A percentile compares a stretch with the other conserved stretches of the same genome.
Conservation (phyloP, 2,113 vertebrate species). For the Actenoides lindsayi region DNA sequence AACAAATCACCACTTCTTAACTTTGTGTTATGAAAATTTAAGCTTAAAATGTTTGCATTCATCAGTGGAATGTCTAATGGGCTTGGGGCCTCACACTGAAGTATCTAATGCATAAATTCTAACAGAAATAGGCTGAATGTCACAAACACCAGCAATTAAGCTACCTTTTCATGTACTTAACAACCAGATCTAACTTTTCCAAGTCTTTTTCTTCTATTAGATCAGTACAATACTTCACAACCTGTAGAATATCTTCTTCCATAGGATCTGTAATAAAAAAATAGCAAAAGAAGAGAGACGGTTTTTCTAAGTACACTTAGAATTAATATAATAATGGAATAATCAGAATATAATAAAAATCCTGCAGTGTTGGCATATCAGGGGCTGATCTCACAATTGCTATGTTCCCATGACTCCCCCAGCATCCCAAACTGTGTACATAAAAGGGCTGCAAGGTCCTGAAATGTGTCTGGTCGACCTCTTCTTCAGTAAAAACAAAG, state of each 20-base stretch:
- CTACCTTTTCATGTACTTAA: conserved; percentile 98
- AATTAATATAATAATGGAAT: neutral
- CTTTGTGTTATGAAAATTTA: neutral
- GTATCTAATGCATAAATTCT: neutral
- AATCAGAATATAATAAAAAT: neutral
- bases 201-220: conserved; percentile 97
- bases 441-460: neutral
- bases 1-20: neutral
- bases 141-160: neutral
- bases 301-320: neutral
- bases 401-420: neutral
- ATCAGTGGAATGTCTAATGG: neutral
- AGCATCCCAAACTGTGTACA: neutral
- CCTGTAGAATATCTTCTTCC: conserved; percentile 98
- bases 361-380: neutral
- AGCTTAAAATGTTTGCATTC: neutral
- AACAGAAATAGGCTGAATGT: neutral
- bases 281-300: neutral
- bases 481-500: neutral
- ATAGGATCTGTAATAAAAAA: conserved; percentile 85
- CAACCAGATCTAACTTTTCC: conserved; percentile 94
- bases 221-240: conserved; percentile 97
- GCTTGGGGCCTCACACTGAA: neutral
- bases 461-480: neutral
- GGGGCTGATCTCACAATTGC: neutral